These are phyloP conservation scores for Andricus curvator DNA, from an alignment of 2,888 invertebrate genomes.

Conservation along the genomic window DNA sequence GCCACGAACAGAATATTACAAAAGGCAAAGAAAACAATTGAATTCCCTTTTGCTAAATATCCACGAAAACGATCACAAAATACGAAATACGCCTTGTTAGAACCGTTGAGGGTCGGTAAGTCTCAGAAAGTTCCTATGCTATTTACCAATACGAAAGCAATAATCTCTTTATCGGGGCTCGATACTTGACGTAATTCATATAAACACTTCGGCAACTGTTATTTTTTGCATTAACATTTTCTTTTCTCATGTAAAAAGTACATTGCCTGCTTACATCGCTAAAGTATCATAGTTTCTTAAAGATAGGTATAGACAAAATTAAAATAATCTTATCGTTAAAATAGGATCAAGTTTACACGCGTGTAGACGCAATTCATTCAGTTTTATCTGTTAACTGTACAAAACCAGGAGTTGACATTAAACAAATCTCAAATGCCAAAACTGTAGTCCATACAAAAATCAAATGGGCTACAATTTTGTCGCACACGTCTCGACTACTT, in stretches of 20 bases:
- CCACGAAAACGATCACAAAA: slow-evolving; percentile 15
- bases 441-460: background rate
- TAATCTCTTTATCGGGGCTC: slow-evolving; percentile 67
- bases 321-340: slow-evolving; percentile 40
- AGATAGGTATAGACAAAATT: slow-evolving; percentile 38
- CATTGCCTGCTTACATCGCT: slow-evolving; percentile 69
- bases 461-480: background rate
- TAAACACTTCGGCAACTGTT: slow-evolving; percentile 64
- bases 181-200: slow-evolving; percentile 62
- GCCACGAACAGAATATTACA: background rate
- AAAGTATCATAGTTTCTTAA: slow-evolving; percentile 36
- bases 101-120: background rate
- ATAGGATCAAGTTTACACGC: slow-evolving; percentile 36
- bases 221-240: slow-evolving; percentile 47
- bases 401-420: slow-evolving; percentile 39
- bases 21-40: background rate
- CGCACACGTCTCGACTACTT: background rate
- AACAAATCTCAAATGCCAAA: slow-evolving; percentile 26
- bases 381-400: slow-evolving; percentile 12
- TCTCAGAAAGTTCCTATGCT: slow-evolving; percentile 55
- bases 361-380: slow-evolving; percentile 27
- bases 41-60: slow-evolving; percentile 18
- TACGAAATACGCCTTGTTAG: slow-evolving; percentile 16
- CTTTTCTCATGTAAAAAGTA: slow-evolving; percentile 70
- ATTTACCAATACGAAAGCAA: slow-evolving; percentile 72